Conservation (phyloP, 1,140 invertebrate genomes). For the Drosophila arizonae region DNA sequence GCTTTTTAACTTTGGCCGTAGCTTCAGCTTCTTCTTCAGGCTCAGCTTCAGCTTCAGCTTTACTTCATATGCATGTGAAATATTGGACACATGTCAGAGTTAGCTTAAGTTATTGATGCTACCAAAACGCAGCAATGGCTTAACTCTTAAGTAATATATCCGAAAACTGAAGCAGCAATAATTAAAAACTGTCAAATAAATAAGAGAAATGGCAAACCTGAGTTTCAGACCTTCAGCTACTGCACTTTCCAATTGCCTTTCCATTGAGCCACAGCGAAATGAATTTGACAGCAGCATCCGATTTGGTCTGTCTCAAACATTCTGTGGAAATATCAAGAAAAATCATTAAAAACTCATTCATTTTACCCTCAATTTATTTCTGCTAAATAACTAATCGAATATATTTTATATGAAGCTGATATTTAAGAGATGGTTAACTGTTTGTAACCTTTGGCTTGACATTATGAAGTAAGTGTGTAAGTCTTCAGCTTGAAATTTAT, state of each 20-base stretch:
- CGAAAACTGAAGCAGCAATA: conserved; percentile 2
- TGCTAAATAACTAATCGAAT: too few relatives aligned
- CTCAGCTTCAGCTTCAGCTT: neutral
- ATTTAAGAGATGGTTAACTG: too few relatives aligned
- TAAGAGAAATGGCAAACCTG: neutral
- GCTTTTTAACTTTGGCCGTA: conserved; percentile 26
- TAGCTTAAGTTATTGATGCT: conserved; percentile 62
- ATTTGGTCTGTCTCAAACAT: too few relatives aligned
- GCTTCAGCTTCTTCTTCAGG: neutral
- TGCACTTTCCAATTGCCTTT: conserved; percentile 14
- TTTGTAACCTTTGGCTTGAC: too few relatives aligned
- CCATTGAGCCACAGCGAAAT: neutral
- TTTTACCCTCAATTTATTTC: too few relatives aligned
- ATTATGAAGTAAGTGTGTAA: too few relatives aligned
- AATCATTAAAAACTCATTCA: too few relatives aligned
- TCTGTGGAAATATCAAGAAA: too few relatives aligned
- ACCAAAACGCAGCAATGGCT: neutral
- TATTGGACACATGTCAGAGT: conserved; percentile 55
- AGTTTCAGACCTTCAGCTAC: conserved; percentile 1
- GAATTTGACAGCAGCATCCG: neutral
- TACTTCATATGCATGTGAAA: conserved; percentile 41
- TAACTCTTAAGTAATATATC: neutral
- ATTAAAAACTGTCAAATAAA: conserved; percentile 40
- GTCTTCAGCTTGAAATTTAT: too few relatives aligned
- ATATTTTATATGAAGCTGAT: too few relatives aligned